phyloP scores from a whole-genome alignment of 2,888 invertebrate genomes.

The Carpatolechia fugitivella region DNA sequence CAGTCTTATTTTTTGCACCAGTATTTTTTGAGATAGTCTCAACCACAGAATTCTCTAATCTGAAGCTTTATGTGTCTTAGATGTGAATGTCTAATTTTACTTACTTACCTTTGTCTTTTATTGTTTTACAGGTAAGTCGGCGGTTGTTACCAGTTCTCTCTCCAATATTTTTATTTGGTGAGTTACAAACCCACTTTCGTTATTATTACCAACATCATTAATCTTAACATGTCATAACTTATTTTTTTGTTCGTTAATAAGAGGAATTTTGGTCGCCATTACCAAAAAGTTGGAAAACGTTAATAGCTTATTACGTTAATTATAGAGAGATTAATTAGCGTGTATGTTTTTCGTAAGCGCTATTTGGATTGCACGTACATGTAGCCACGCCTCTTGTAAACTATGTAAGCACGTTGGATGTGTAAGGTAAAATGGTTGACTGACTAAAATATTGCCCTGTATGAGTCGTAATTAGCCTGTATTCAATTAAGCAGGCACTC shows the following conservation, averaged over 20 bases:
- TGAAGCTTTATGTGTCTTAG: no score
- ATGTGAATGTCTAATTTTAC: no score
- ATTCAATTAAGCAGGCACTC: conserved; percentile 35
- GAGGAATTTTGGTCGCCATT: conserved; percentile 6
- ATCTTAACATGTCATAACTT: conserved; percentile 9
- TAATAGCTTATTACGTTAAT: conserved; percentile 14
- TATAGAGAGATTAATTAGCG: conserved; percentile 14
- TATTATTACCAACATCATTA: conserved; percentile 3
- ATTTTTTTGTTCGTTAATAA: conserved; percentile 8
- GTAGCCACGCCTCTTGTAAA: background rate
- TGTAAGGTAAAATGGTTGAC: background rate
- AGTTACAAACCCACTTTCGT: conserved; percentile 8
- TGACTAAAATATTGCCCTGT: conserved; percentile 31
- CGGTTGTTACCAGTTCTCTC: background rate
- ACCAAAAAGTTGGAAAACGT: conserved; percentile 1
- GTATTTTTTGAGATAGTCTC: no score
- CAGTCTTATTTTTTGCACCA: conserved; percentile 24
- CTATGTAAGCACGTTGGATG: background rate
- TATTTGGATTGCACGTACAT: background rate
- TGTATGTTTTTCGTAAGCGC: conserved; percentile 9
- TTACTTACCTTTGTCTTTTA: no score
- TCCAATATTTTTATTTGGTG: conserved; percentile 8
- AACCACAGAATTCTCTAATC: no score
- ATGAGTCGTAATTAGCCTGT: conserved; percentile 36
- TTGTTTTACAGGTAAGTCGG: background rate